phyloP scores from a whole-genome alignment of 2,113 vertebrate genomes.

The Megaptera novaeangliae region DNA sequence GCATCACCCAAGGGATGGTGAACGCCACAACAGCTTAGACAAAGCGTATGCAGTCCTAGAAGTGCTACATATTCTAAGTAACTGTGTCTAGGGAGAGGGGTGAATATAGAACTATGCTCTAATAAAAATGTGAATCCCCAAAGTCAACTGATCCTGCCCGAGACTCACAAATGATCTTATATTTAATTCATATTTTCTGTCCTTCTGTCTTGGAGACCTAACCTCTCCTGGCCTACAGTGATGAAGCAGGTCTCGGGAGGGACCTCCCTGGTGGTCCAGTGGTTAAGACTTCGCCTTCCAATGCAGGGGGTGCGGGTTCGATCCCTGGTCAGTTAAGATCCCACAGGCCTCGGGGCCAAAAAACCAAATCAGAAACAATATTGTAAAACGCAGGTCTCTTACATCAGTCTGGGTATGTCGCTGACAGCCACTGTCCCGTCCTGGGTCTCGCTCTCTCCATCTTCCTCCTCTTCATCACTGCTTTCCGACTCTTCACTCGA shows the following conservation, averaged over 20 bases:
- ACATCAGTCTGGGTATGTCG: constrained; percentile 99
- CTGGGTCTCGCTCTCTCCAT: constrained; percentile 90
- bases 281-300: too few species aligned
- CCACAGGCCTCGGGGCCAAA: too few species aligned
- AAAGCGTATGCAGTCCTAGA: not conserved
- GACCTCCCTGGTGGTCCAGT: too few species aligned
- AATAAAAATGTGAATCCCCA: not conserved
- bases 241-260: too few species aligned
- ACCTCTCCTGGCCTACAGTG: not conserved
- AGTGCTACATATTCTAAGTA: not conserved
- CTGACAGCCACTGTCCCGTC: constrained; percentile 97
- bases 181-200: not conserved
- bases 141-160: not conserved
- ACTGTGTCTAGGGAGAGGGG: not conserved
- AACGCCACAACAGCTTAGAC: not conserved
- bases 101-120: not conserved
- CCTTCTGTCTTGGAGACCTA: not conserved
- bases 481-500: constrained; percentile 98
- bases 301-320: too few species aligned
- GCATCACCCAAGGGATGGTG: not conserved
- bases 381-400: constrained; percentile 67
- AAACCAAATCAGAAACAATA: too few species aligned
- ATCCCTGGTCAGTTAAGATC: too few species aligned
- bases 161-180: not conserved
- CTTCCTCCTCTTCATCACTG: constrained; percentile 94